Conservation (phyloP, 1,140 invertebrate genomes). For the Wasmannia auropunctata region DNA sequence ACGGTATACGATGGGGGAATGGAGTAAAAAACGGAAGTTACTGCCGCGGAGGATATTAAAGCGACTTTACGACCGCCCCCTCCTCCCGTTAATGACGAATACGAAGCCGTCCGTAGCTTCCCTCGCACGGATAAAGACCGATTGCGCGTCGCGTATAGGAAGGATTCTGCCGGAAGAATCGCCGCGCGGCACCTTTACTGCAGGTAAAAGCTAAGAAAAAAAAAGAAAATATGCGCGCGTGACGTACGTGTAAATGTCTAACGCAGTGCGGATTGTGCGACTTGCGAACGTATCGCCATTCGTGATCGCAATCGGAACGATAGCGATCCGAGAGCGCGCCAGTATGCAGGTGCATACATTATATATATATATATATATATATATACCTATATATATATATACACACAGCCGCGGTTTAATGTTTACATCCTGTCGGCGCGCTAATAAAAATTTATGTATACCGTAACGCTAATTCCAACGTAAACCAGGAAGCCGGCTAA, state of each 20-base stretch:
- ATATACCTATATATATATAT: too few relatives aligned
- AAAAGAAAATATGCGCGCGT: too few relatives aligned
- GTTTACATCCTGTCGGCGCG: neutral
- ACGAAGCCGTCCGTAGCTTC: too few relatives aligned
- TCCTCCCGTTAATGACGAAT: too few relatives aligned
- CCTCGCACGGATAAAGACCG: too few relatives aligned
- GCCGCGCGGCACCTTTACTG: neutral
- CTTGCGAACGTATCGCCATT: neutral
- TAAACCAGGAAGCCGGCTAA: conserved; percentile 50
- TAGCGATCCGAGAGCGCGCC: neutral
- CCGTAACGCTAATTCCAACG: conserved; percentile 59
- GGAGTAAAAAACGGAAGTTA: neutral
- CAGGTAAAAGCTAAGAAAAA: neutral
- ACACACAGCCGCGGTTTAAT: neutral
- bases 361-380: too few relatives aligned
- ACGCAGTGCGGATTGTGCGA: neutral
- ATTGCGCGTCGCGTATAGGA: too few relatives aligned
- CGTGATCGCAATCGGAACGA: neutral
- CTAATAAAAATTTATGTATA: conserved; percentile 51
- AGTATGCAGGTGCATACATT: neutral
- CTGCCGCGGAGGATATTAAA: too few relatives aligned
- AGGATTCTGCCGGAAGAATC: neutral
- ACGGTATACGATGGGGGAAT: too few relatives aligned
- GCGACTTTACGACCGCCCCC: too few relatives aligned
- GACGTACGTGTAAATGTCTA: too few relatives aligned